These are phyloP conservation scores for Chrysopilus asiliformis DNA, from an alignment of 2,888 invertebrate genomes.

Conservation along the genomic window DNA sequence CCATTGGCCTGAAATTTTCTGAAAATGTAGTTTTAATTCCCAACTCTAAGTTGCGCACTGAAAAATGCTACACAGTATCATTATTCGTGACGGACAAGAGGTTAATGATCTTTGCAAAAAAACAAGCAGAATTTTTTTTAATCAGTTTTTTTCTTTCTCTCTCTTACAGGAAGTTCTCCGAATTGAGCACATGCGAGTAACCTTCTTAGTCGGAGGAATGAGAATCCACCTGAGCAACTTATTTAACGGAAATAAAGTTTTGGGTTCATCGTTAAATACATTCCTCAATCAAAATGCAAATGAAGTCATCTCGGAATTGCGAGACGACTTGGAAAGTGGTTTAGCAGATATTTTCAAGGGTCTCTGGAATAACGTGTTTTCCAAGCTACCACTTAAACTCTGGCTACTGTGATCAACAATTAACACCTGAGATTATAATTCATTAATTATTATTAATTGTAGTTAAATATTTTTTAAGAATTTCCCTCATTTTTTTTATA, in stretches of 20 bases:
- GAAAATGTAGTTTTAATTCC: too few species aligned
- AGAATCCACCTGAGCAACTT: conserved; percentile 43
- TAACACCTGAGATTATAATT: too few species aligned
- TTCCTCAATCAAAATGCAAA: conserved; percentile 46
- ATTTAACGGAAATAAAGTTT: conserved; percentile 48
- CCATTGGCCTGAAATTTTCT: too few species aligned
- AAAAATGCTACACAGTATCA: too few species aligned
- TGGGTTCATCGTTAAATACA: conserved; percentile 44
- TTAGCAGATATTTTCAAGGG: conserved; percentile 42
- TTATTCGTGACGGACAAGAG: too few species aligned
- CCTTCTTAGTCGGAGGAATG: conserved; percentile 41
- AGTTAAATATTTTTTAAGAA: too few species aligned
- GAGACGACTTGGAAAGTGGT: conserved; percentile 42
- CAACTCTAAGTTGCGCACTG: too few species aligned
- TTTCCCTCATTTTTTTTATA: too few species aligned
- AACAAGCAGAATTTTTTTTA: conserved; percentile 2
- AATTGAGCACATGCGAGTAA: conserved; percentile 43
- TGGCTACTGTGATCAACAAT: conserved; percentile 40
- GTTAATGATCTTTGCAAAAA: too few species aligned
- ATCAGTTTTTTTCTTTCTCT: conserved; percentile 1
- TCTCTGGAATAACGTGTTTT: conserved; percentile 44
- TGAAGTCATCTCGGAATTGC: conserved; percentile 44
- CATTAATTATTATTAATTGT: too few species aligned
- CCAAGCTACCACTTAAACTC: conserved; percentile 42
- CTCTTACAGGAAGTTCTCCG: conserved; percentile 31